Base-by-base conservation (phyloP, 2,797 vertebrate genomes). In the Alfaro cultratus region DNA sequence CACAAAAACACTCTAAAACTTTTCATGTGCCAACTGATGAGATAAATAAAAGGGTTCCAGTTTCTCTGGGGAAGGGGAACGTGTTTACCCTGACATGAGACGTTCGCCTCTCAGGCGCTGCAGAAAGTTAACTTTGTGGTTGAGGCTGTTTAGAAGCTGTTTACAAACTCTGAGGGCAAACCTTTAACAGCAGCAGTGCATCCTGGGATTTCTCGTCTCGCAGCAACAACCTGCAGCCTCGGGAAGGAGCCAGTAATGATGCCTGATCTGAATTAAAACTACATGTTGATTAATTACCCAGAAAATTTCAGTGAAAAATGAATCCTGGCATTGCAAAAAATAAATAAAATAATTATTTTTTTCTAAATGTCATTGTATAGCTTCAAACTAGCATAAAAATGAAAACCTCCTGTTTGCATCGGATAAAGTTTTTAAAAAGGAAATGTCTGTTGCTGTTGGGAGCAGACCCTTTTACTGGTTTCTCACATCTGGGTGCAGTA, bases 371-470 rank as follows among this genome's bases (percentile, higher is more conserved):
- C 47, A 6, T 5, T 21, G 0, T 26, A 11, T n/a, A 55, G 10
- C 10, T 26, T 55, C 23, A 55, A n/a, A n/a, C 10, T 11, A n/a
- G 51, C 51, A 26, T 26, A 3, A 26, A 55, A 55, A 55, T 1
- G 26, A n/a, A n/a, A 55, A 11, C 82, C 82, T 80, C 76, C 80
- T 84, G 85, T 94, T 94, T 94, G 83, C 86, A 94, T 23, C 21
- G 49, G 21, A 51, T 21, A 67, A 71, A 45, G 71, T 86, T 90
- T 86, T 83, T 75, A 26, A 23, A 57, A 85, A 91, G 84, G 70
- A 92, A 84, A 75, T 93, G 93, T 95, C 95, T 82, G 85, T 85
- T 94, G 88, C 91, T 90, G 93, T 96, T 95, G 95, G 86, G 79
- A 81, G 78, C 79, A 85, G 79, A 83, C 76, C 86, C 87, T 90